phyloP scores from a whole-genome alignment of 1,140 invertebrate genomes.

The Sycophila sp. region DNA sequence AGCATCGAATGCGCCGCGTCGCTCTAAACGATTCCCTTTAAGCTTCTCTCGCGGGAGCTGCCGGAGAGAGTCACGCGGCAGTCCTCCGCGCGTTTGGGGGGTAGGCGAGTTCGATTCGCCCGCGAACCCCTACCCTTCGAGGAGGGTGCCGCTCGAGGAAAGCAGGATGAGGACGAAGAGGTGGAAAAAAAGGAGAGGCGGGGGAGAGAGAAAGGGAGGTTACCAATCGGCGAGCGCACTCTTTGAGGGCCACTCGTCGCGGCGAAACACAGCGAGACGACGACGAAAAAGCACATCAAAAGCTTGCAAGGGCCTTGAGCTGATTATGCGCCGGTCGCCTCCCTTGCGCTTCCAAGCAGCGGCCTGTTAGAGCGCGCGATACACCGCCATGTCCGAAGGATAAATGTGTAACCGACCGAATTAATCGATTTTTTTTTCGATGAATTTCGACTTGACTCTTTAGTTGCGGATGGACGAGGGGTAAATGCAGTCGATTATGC shows the following conservation, averaged over 20 bases:
- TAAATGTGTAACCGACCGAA: not conserved
- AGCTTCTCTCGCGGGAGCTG: not conserved
- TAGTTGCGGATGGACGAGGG: too few relatives aligned
- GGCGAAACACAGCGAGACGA: not conserved
- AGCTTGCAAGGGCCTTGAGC: not conserved
- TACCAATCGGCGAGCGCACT: not conserved
- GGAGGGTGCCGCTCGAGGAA: not conserved
- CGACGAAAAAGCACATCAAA: conserved; percentile 19
- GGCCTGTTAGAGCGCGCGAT: not conserved
- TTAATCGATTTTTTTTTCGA: conserved; percentile 27
- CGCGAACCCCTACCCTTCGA: not conserved
- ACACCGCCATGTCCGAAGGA: too few relatives aligned
- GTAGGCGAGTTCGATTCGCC: not conserved
- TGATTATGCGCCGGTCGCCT: conserved; percentile 6
- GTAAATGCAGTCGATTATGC: conserved; percentile 3
- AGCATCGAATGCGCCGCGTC: not conserved
- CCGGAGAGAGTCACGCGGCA: not conserved
- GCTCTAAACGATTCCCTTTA: conserved; percentile 2
- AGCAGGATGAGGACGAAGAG: not conserved
- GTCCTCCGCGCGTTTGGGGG: not conserved
- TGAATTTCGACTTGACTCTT: too few relatives aligned
- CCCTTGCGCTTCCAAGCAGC: not conserved
- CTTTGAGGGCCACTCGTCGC: conserved; percentile 6
- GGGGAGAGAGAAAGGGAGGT: not conserved
- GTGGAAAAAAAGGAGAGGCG: not conserved